Conservation (phyloP, 2,113 vertebrate genomes). For the Percina caprodes region DNA sequence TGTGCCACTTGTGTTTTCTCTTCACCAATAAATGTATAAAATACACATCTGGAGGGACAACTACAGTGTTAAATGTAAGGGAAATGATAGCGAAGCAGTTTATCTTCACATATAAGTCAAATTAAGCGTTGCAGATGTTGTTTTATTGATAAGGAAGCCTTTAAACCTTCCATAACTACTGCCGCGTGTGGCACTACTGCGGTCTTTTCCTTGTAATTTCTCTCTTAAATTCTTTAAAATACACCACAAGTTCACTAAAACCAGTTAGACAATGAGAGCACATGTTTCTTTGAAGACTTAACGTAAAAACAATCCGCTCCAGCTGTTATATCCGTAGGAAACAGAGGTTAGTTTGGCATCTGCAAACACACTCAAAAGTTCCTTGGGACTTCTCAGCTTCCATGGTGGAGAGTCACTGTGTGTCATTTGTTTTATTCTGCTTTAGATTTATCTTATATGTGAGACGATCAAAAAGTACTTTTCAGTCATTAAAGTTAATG, state of each 20-base stretch:
- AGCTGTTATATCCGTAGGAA: accelerated
- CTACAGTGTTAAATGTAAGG: accelerated
- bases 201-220: slow-evolving; percentile 4
- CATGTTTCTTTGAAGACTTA: neutral
- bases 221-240: slow-evolving; percentile 16
- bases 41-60: neutral
- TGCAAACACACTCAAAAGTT: slow-evolving; percentile 26
- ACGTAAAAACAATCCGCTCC: accelerated
- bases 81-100: neutral
- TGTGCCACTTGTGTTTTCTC: slow-evolving; percentile 49
- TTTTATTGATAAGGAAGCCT: neutral
- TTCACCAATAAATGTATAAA: neutral
- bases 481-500: no score
- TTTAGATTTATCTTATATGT: no score
- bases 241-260: accelerated
- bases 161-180: neutral
- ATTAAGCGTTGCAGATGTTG: accelerated
- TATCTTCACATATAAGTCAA: neutral
- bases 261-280: accelerated
- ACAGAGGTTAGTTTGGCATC: neutral
- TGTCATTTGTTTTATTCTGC: no score
- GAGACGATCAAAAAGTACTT: no score
- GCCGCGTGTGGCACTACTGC: neutral
- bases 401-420: no score
- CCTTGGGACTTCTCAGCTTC: no score